A percentile compares a stretch with the other conserved stretches of the same genome.
phyloP scores from a whole-genome alignment of 2,113 vertebrate genomes.

The Setophaga coronata region DNA sequence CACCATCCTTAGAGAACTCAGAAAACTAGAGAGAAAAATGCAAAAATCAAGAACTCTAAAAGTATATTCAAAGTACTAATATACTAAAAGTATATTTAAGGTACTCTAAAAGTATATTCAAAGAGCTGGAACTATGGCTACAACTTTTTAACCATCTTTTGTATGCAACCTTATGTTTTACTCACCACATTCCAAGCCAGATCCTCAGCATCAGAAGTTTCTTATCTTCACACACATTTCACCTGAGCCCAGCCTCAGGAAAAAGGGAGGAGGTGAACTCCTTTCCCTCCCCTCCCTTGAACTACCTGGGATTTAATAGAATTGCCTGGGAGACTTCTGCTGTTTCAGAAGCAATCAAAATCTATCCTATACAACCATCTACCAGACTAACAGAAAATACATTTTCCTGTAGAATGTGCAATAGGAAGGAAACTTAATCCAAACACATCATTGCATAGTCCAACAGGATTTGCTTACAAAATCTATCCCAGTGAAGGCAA shows the following conservation, averaged over 20 bases:
- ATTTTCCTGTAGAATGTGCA: background rate
- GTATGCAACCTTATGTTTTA: background rate
- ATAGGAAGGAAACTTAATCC: background rate
- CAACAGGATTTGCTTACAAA: constrained; percentile 10
- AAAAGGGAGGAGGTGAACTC: background rate
- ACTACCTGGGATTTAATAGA: background rate
- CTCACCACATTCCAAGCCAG: background rate
- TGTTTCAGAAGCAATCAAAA: constrained; percentile 12
- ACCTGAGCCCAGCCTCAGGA: background rate
- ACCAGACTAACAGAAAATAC: background rate
- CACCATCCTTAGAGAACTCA: background rate
- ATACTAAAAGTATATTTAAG: background rate
- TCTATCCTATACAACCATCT: background rate
- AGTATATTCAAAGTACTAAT: too few species aligned
- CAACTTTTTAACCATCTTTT: background rate
- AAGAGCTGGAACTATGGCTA: background rate
- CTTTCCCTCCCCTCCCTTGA: background rate
- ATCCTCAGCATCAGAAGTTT: background rate
- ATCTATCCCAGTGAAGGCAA: background rate
- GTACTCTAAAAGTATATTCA: background rate
- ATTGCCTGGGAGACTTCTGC: background rate
- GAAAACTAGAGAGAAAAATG: background rate
- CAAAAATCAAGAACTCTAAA: background rate
- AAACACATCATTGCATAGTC: background rate
- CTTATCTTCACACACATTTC: background rate